These are phyloP conservation scores for Cistogaster globosa DNA, from an alignment of 2,888 invertebrate genomes.

Conservation along the genomic window DNA sequence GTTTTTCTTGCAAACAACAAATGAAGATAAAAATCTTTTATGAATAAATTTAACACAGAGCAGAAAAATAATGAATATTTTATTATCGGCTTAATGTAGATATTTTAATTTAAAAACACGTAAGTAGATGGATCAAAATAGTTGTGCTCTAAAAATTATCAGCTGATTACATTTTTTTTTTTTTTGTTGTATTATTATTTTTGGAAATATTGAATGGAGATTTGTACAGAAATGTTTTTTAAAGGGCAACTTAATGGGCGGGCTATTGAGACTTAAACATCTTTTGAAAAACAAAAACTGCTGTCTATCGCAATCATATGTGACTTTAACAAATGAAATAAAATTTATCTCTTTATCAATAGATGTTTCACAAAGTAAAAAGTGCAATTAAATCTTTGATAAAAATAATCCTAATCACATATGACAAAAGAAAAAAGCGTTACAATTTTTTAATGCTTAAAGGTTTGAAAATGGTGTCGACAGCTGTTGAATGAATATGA, in stretches of 20 bases:
- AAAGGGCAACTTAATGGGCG: constrained; percentile 20
- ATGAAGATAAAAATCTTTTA: constrained; percentile 38
- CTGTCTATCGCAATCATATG: too few species aligned
- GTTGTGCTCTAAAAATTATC: constrained; percentile 63
- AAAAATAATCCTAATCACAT: constrained; percentile 27
- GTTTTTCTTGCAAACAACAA: constrained; percentile 23
- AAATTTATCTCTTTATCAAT: too few species aligned
- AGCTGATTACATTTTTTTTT: constrained; percentile 30
- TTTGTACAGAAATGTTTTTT: constrained; percentile 2
- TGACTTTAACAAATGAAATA: background rate
- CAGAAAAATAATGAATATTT: constrained; percentile 32
- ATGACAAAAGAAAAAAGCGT: constrained; percentile 15
- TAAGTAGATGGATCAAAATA: constrained; percentile 53
- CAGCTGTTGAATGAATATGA: too few species aligned
- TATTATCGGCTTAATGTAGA: constrained; percentile 6
- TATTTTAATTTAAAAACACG: constrained; percentile 43
- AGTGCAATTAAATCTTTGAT: constrained; percentile 23
- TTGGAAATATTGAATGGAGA: background rate
- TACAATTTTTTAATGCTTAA: constrained; percentile 4
- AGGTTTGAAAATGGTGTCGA: constrained; percentile 1
- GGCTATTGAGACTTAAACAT: constrained; percentile 13
- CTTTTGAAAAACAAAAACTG: background rate
- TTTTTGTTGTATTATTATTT: background rate
- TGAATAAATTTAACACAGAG: constrained; percentile 46
- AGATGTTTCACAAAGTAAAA: background rate